Evolutionary conservation across 1,140 invertebrate genomes (phyloP).

Genomic region (Drosophila nigrodunni): DNA sequence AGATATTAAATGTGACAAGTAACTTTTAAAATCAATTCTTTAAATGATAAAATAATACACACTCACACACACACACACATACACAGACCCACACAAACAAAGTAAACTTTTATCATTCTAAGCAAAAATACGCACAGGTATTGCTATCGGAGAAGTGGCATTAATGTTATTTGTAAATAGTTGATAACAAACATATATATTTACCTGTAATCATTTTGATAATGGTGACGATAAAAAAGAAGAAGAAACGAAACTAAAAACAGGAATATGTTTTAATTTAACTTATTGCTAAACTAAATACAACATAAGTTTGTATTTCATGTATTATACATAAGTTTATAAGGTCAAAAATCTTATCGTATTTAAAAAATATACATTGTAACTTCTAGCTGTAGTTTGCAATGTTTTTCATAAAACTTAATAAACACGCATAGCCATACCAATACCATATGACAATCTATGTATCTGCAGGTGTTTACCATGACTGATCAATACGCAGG

Average conservation of each 20-base stretch:
- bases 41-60: conserved; percentile 18
- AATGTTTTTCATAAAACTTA: conserved; percentile 60
- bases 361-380: conserved; percentile 55
- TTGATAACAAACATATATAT: conserved; percentile 53
- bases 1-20: conserved; percentile 56
- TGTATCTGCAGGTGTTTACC: neutral
- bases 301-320: conserved; percentile 43
- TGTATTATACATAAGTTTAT: conserved; percentile 23
- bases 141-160: conserved; percentile 33
- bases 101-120: conserved; percentile 18
- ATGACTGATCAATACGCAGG: no score
- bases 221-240: conserved; percentile 19
- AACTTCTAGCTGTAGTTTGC: conserved; percentile 56
- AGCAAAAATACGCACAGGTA: conserved; percentile 16
- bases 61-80: no score
- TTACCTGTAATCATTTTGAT: conserved; percentile 51
- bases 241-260: conserved; percentile 16
- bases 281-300: conserved; percentile 32
- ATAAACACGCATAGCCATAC: conserved; percentile 73
- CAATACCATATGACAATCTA: conserved; percentile 22
- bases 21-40: conserved; percentile 13
- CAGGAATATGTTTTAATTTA: conserved; percentile 22
- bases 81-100: no score
- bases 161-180: conserved; percentile 60
- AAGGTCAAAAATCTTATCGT: conserved; percentile 52